Base-by-base conservation (phyloP, 2,113 vertebrate species). In the Jaculus jaculus region DNA sequence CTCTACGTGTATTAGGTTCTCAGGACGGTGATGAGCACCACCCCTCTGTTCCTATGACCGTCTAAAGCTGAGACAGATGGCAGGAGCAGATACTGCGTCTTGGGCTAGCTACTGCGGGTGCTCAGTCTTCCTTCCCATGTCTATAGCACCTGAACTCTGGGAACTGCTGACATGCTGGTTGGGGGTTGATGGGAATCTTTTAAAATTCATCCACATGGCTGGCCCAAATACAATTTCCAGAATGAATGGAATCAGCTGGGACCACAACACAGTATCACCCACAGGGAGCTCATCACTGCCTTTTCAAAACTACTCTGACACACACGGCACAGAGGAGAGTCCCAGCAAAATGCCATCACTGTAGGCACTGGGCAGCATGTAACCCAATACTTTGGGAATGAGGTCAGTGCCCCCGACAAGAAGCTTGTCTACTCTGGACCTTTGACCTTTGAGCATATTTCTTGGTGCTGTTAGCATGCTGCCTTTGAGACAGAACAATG, bases 231-330 rank as follows among this genome's bases (percentile, higher is more conserved):
- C 37, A 84, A 17, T 68, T 84, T 74, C 61, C 47, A 94, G 34
- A 2, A 20, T 89, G 80, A 92, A 28, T 80, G 42, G 94, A 58
- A 87, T 92, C 54, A 28, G 81, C 91, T 75, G 74, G 89, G 74
- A 86, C 83, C 63, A 47, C 91, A 85, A 34, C 39, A 68, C 51
- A 3, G 28, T 30, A 51, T 39, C 58, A 66, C 39, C 63, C 72
- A 42, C 1, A 21, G 32, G 20, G 84, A 77, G 71, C 21, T 81
- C 69, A 61, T 20, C 83, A 72, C 20, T 60, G 74, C 47, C 81
- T 72, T 87, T 75, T 73, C 51, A 28, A 73, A 92, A 65, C 63
- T 16, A 18, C 71, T 60, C 83, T 63, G 72, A 86, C 18, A 69
- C 51, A 88, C 6, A 7, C 28, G 32, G 72, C 61, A 54, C 28